Evolutionary conservation across 2,113 vertebrate genomes (phyloP), one percentile per base, ranked within the genome.

Genomic region (Pantherophis guttatus): DNA sequence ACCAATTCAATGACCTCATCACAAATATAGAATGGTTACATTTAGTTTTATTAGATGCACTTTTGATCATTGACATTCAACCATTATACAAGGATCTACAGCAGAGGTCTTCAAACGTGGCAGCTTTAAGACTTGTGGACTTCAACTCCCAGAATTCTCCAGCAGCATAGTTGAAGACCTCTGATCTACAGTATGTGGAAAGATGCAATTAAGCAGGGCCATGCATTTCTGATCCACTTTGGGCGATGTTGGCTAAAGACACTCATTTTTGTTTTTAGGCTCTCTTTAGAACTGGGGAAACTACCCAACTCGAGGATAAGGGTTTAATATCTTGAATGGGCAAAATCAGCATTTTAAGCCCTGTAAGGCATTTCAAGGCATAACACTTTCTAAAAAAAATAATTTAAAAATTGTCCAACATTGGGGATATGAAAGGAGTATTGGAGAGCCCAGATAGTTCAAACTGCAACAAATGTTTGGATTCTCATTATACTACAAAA

Each of bases 1-100:
- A 99, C 99, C 94, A 99, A 97, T 91, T 99, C 98, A 90, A 99
- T 99, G 33, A 99, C 99, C 99, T 99, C 95, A n/a, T 91, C 91
- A 94, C 59, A 70, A 87, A 33, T 90, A 91, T 57, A 90, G 93
- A 26, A 88, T 1, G 52, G 29, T 55, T 8, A 86, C 8, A 26
- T 6, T 50, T n/a, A 11, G n/a, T 54, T 44, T 57, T 54, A 17
- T 19, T 55, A 13, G 7, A 50, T 75, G n/a, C 75, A 89, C 91
- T 59, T 65, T 91, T 57, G 62, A 48, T 88, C 87, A 48, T 93
- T 94, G 0, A 0, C 1, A 48, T 17, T 50, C 86, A 48, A 53
- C 52, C 12, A 15, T 19, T 92, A 0, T 90, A 7, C 5, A 39
- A 44, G 7, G 8, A 92, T 44, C 29, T 55, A 55, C 3, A 13